Evolutionary conservation across 1,140 invertebrate genomes (phyloP).

Genomic region (Bombus pyrosoma): DNA sequence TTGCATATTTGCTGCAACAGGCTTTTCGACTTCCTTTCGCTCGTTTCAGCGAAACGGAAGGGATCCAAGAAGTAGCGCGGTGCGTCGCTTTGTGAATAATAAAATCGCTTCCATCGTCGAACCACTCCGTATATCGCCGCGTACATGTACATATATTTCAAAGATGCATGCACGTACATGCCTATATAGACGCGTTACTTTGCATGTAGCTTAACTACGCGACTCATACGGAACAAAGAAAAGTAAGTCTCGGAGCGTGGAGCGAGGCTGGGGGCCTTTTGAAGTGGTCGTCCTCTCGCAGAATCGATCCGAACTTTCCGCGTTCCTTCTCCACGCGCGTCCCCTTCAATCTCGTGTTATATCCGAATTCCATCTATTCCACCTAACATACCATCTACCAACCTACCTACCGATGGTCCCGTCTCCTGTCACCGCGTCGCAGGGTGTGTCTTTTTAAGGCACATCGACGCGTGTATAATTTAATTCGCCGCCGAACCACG

Average conservation of each 20-base stretch:
- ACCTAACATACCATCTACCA: slow-evolving; percentile 14
- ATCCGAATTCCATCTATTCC: slow-evolving; percentile 46
- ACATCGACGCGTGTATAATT: slow-evolving; percentile 74
- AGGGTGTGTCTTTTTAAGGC: slow-evolving; percentile 66
- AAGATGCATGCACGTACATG: slow-evolving; percentile 25
- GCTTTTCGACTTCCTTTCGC: slow-evolving; percentile 19
- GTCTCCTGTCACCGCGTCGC: neutral
- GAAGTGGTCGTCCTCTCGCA: slow-evolving; percentile 46
- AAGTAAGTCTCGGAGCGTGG: slow-evolving; percentile 31
- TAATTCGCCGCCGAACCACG: slow-evolving; percentile 66
- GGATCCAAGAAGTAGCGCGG: slow-evolving; percentile 6
- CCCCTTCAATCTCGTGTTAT: slow-evolving; percentile 48
- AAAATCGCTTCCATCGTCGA: slow-evolving; percentile 61
- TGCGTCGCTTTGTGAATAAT: slow-evolving; percentile 64
- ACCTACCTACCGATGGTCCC: too few species aligned
- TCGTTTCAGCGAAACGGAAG: neutral
- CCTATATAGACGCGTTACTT: slow-evolving; percentile 4
- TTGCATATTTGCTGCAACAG: slow-evolving; percentile 20
- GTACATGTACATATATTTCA: slow-evolving; percentile 14
- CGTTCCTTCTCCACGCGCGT: slow-evolving; percentile 18
- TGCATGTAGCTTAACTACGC: slow-evolving; percentile 33
- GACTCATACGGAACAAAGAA: slow-evolving; percentile 46
- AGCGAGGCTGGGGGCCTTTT: slow-evolving; percentile 29
- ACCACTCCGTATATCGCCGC: slow-evolving; percentile 50
- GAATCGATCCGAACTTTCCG: slow-evolving; percentile 50